Evolutionary conservation across 2,797 vertebrate species (phyloP).

Genomic region (Taeniopygia guttata): DNA sequence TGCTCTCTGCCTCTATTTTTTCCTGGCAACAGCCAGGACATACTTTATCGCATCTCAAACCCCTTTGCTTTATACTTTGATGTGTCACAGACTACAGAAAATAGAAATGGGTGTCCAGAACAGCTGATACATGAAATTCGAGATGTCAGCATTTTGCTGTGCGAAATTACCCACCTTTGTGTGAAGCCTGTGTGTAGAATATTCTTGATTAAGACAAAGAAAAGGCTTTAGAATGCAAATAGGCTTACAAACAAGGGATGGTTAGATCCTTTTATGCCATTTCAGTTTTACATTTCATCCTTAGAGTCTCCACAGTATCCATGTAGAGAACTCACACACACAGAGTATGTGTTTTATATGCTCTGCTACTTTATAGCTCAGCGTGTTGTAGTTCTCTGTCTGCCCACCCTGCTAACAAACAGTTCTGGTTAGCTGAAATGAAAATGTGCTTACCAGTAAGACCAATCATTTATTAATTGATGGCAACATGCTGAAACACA

Average conservation of each 20-base stretch:
- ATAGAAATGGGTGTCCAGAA: constrained; percentile 7
- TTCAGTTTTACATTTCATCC: neutral
- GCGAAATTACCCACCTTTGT: constrained; percentile 36
- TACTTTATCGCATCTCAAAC: neutral
- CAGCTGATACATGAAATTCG: constrained; percentile 35
- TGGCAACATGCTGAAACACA: neutral
- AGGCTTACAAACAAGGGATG: neutral
- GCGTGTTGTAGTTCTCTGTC: neutral
- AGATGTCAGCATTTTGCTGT: constrained; percentile 34
- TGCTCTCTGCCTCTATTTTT: neutral
- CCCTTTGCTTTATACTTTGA: neutral
- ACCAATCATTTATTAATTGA: neutral
- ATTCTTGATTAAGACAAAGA: constrained; percentile 44
- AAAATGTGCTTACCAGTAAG: neutral
- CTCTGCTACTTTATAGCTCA: neutral
- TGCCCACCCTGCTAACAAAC: neutral
- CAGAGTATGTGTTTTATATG: neutral
- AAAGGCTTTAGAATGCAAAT: constrained; percentile 30
- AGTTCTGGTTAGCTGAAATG: neutral
- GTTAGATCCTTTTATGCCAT: neutral
- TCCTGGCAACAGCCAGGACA: neutral
- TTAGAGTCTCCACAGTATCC: neutral
- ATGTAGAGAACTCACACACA: neutral
- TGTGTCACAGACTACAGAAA: neutral
- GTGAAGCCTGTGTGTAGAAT: constrained; percentile 17